Percentiles rank a stretch among this genome's conserved stretches.
These are phyloP conservation scores for Eupeodes corollae DNA, from an alignment of 1,140 invertebrate genomes.

Conservation along the genomic window DNA sequence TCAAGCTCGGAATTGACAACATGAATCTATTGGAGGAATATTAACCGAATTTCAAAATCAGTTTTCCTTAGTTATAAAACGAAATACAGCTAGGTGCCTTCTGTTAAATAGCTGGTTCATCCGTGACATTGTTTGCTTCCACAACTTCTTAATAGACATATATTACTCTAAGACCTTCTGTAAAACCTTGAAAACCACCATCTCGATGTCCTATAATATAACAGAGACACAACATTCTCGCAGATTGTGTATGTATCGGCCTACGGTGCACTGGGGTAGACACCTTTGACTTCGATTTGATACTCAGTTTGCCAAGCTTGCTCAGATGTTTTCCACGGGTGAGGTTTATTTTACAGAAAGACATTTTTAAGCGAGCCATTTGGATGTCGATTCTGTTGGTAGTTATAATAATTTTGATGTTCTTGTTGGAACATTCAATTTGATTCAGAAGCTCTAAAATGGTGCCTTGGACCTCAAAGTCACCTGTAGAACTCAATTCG, in stretches of 20 bases:
- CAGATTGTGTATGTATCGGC: slow-evolving; percentile 67
- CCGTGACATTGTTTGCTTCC: slow-evolving; percentile 8
- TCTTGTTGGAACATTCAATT: slow-evolving; percentile 62
- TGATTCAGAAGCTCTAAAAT: slow-evolving; percentile 63
- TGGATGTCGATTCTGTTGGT: slow-evolving; percentile 68
- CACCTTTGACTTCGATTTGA: slow-evolving; percentile 63
- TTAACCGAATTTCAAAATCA: too few relatives aligned
- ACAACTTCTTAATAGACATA: slow-evolving; percentile 14
- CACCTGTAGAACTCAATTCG: slow-evolving; percentile 28
- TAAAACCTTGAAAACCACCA: slow-evolving; percentile 98
- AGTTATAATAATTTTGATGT: slow-evolving; percentile 69
- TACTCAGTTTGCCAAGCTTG: slow-evolving; percentile 67
- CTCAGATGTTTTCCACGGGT: slow-evolving; percentile 61
- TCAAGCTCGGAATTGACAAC: too few relatives aligned
- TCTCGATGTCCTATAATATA: slow-evolving; percentile 90
- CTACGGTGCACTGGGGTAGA: slow-evolving; percentile 69
- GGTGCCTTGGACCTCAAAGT: slow-evolving; percentile 68
- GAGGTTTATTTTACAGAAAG: slow-evolving; percentile 68
- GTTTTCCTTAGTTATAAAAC: too few relatives aligned
- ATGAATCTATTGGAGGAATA: too few relatives aligned
- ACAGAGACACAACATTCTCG: slow-evolving; percentile 65
- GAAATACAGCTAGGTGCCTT: too few relatives aligned
- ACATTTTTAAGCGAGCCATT: slow-evolving; percentile 61
- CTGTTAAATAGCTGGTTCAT: too few relatives aligned
- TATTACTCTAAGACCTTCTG: slow-evolving; percentile 42